Evolutionary conservation across 2,113 vertebrate genomes (phyloP).

Genomic region (Empidonax traillii): DNA sequence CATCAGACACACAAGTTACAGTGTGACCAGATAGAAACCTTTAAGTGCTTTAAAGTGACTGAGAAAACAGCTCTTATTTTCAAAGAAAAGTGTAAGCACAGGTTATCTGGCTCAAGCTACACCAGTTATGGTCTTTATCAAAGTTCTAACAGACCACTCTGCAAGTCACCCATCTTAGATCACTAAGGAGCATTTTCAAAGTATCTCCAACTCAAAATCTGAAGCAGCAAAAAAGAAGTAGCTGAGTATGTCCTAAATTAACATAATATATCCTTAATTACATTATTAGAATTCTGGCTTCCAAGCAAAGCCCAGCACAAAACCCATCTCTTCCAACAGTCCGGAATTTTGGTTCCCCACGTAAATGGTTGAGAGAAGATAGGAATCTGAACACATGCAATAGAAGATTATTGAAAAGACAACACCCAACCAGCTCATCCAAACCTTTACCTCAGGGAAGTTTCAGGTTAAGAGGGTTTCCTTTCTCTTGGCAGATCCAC

Average conservation of each 20-base stretch:
- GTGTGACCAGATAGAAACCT: neutral
- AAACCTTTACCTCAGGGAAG: neutral
- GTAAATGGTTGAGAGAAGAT: neutral
- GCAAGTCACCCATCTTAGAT: neutral
- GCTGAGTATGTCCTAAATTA: neutral
- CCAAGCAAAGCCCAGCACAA: neutral
- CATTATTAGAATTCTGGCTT: neutral
- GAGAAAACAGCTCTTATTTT: neutral
- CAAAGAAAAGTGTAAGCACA: neutral
- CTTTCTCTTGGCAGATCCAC: neutral
- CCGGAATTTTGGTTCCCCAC: neutral
- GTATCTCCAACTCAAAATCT: neutral
- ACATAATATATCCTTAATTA: neutral
- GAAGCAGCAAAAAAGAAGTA: neutral
- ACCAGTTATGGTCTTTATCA: neutral
- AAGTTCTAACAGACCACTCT: neutral
- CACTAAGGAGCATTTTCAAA: neutral
- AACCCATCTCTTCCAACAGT: neutral
- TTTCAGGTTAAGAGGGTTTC: neutral
- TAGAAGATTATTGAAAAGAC: neutral
- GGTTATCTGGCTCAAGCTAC: neutral
- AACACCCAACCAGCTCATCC: neutral
- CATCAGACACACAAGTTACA: neutral
- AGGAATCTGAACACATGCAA: neutral
- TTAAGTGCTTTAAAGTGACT: neutral